Percentiles rank a stretch among this genome's conserved stretches.
phyloP scores from a whole-genome alignment of 1,140 invertebrate species.

The Maconellicoccus hirsutus region DNA sequence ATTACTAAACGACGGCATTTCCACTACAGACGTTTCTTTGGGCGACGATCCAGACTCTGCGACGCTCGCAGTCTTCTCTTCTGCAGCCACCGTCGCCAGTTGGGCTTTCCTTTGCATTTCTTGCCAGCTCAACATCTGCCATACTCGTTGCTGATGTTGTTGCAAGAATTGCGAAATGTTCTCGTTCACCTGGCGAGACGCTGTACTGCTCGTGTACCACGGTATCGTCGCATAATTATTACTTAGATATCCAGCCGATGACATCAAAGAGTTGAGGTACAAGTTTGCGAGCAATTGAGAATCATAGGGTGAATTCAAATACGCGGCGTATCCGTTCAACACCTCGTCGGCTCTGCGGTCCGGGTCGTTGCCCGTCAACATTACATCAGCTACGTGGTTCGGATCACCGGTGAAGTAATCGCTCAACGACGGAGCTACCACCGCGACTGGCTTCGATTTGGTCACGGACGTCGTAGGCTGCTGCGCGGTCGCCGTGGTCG shows the following conservation, averaged over 20 bases:
- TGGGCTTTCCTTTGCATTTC: slow-evolving; percentile 20
- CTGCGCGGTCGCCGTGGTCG: no score
- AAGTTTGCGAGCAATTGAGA: slow-evolving; percentile 42
- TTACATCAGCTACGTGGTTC: neutral
- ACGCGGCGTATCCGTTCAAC: slow-evolving; percentile 1
- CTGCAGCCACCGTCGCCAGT: neutral
- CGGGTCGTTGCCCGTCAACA: neutral
- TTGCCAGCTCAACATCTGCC: slow-evolving; percentile 33
- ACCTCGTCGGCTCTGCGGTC: neutral
- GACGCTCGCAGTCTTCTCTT: neutral
- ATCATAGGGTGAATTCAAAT: neutral
- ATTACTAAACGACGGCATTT: neutral
- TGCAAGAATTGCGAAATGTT: slow-evolving; percentile 32
- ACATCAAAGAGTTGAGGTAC: slow-evolving; percentile 43
- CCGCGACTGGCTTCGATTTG: slow-evolving; percentile 38
- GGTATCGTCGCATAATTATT: slow-evolving; percentile 20
- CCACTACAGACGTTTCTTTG: neutral
- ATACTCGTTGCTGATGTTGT: slow-evolving; percentile 38
- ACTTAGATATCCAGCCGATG: neutral
- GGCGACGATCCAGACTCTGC: neutral
- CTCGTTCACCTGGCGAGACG: neutral
- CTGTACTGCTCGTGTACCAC: neutral
- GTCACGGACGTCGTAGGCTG: slow-evolving; percentile 37
- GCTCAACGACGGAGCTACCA: slow-evolving; percentile 35
- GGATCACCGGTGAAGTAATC: neutral